A percentile compares a stretch with the other conserved stretches of the same genome.
phyloP scores from a whole-genome alignment of 1,140 invertebrate genomes.

The Drosophila pruinosa region DNA sequence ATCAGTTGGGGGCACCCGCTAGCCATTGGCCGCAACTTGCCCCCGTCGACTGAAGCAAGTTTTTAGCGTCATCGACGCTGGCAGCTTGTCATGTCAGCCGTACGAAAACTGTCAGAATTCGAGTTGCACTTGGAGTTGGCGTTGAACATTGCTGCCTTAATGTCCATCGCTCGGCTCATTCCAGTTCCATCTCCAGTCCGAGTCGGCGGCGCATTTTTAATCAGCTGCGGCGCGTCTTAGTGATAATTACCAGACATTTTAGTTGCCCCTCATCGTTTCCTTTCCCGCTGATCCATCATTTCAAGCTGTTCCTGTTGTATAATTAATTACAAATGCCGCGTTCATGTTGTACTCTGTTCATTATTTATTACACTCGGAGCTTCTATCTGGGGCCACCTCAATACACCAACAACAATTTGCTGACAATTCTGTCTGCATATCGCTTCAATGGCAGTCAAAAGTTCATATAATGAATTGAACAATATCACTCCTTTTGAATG shows the following conservation, averaged over 20 bases:
- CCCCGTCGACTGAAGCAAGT: conserved; percentile 31
- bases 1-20: conserved; percentile 34
- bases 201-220: conserved; percentile 73
- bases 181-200: not conserved
- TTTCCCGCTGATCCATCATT: not conserved
- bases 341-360: conserved; percentile 43
- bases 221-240: conserved; percentile 68
- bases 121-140: conserved; percentile 30
- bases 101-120: conserved; percentile 74
- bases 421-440: conserved; percentile 6
- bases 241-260: conserved; percentile 76
- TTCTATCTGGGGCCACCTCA: not conserved
- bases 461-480: too few relatives aligned
- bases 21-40: conserved; percentile 8
- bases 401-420: conserved; percentile 33
- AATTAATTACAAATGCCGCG: conserved; percentile 62
- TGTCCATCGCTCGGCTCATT: not conserved
- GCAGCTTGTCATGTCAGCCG: conserved; percentile 73
- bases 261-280: conserved; percentile 36
- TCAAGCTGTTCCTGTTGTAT: conserved; percentile 21
- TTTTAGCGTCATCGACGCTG: conserved; percentile 70
- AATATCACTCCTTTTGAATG: too few relatives aligned
- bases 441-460: too few relatives aligned
- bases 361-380: conserved; percentile 50
- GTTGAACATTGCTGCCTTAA: conserved; percentile 30